A percentile compares a stretch with the other conserved stretches of the same genome.
phyloP scores from a whole-genome alignment of 2,113 vertebrate species.

The Carlito syrichta region DNA sequence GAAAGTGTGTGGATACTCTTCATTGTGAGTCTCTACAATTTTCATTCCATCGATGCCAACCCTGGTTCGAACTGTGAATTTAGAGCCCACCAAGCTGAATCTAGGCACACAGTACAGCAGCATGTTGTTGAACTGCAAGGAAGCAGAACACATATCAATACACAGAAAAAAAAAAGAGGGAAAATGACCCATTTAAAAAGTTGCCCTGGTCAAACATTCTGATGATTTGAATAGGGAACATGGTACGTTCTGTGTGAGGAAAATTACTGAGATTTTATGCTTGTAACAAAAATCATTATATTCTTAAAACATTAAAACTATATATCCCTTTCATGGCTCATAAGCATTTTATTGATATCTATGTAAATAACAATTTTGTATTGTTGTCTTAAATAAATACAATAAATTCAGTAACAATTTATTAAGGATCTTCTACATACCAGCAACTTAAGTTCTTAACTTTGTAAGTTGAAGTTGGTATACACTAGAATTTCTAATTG shows the following conservation, averaged over 20 bases:
- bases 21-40: constrained; percentile 92
- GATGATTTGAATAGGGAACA: neutral
- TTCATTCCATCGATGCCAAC: constrained; percentile 97
- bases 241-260: neutral
- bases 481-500: neutral
- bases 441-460: neutral
- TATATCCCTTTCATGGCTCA: neutral
- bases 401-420: neutral
- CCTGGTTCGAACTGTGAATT: constrained; percentile 93
- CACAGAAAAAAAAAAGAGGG: neutral
- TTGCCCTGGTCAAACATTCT: neutral
- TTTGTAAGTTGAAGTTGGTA: neutral
- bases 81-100: constrained; percentile 95
- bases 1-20: constrained; percentile 97
- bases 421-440: neutral
- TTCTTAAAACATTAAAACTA: neutral
- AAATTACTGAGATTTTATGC: neutral
- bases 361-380: neutral
- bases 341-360: neutral
- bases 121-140: constrained; percentile 96
- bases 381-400: neutral
- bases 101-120: constrained; percentile 97
- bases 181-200: neutral
- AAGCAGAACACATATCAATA: neutral
- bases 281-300: neutral